Conservation (phyloP, 2,113 vertebrate species). For the Dipodomys spectabilis region DNA sequence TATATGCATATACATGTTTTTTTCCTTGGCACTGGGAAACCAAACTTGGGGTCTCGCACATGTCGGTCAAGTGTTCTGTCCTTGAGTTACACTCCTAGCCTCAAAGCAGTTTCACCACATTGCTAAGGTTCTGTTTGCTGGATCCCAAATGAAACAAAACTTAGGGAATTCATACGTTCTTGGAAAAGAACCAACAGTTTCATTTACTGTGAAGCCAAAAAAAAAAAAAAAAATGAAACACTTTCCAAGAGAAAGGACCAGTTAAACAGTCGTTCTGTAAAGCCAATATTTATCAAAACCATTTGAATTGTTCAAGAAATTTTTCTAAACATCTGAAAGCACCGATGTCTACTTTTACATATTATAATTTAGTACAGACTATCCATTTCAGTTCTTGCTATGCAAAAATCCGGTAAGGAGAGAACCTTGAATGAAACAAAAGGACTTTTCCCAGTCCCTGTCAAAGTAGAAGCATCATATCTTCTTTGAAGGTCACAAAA, state of each 20-base stretch:
- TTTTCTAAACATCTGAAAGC: not conserved
- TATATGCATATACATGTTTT: too few relatives aligned
- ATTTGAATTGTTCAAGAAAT: not conserved
- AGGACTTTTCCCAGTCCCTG: not conserved
- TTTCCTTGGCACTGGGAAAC: not conserved
- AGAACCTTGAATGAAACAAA: slow-evolving; percentile 23
- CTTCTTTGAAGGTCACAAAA: not conserved
- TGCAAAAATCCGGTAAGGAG: not conserved
- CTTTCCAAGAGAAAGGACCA: slow-evolving; percentile 2
- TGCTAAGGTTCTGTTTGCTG: not conserved
- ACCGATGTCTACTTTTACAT: too few relatives aligned
- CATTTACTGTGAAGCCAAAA: slow-evolving; percentile 21
- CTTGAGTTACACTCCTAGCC: not conserved
- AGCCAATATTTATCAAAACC: slow-evolving; percentile 40
- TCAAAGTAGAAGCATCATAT: not conserved
- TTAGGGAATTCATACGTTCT: not conserved
- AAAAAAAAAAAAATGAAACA: slow-evolving; percentile 10
- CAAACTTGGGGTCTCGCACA: not conserved
- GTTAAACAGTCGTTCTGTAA: not conserved
- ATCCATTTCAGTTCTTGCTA: not conserved
- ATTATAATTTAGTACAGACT: not conserved
- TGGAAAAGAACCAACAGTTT: slow-evolving; percentile 20
- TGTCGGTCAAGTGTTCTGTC: not conserved
- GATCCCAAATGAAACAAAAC: not conserved
- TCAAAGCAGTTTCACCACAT: not conserved